These are phyloP conservation scores for Eurois occulta DNA, from an alignment of 2,888 invertebrate genomes.

Conservation along the genomic window DNA sequence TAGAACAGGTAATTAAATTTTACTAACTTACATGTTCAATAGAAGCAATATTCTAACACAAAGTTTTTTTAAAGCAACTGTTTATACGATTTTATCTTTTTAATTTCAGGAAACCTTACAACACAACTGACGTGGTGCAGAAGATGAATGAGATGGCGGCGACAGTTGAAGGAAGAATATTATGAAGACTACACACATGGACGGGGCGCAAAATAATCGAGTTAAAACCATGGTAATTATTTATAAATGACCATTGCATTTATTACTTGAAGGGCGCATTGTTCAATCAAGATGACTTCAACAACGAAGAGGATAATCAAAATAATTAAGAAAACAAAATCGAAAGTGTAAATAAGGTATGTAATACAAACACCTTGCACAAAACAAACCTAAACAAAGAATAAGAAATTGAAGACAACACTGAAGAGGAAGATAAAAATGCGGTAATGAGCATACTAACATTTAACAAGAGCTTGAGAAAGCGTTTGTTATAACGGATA, in stretches of 20 bases:
- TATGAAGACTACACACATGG: constrained; percentile 14
- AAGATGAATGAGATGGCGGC: constrained; percentile 1
- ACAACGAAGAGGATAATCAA: neutral
- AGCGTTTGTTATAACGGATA: neutral
- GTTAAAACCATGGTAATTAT: constrained; percentile 42
- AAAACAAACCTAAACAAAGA: neutral
- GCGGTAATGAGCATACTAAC: neutral
- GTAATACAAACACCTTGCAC: neutral
- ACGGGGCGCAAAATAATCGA: constrained; percentile 8
- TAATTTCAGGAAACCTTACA: constrained; percentile 9
- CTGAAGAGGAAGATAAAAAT: neutral
- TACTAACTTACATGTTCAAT: neutral
- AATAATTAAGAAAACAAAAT: neutral
- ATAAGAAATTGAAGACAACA: neutral
- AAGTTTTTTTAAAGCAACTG: neutral
- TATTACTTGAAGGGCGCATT: constrained; percentile 22
- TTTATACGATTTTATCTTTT: neutral
- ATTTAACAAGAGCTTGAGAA: neutral
- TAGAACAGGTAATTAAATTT: constrained; percentile 22
- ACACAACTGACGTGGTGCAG: constrained; percentile 1
- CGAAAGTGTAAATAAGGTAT: neutral
- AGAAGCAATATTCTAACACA: neutral
- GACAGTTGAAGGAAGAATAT: neutral
- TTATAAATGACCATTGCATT: constrained; percentile 28
- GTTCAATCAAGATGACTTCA: constrained; percentile 12